Evolutionary conservation across 2,113 vertebrate species (phyloP).

Genomic region (Triplophysa rosa): DNA sequence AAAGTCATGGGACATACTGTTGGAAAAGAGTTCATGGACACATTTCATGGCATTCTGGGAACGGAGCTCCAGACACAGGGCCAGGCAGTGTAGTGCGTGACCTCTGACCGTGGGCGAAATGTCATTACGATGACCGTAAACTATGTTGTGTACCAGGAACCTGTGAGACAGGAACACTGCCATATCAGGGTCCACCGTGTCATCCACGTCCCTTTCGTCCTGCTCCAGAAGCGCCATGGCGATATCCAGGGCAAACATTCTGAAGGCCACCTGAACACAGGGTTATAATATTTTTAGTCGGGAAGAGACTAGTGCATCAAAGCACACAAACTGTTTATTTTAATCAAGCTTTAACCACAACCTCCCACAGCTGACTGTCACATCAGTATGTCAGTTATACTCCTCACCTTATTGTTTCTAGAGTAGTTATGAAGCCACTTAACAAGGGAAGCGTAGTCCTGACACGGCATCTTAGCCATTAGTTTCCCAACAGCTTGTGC

Average conservation of each 20-base stretch:
- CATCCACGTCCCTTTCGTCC: slow-evolving; percentile 73
- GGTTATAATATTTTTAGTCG: neutral
- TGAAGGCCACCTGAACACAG: slow-evolving; percentile 73
- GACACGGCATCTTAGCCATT: slow-evolving; percentile 72
- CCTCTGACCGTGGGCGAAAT: slow-evolving; percentile 80
- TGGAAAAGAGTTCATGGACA: slow-evolving; percentile 76
- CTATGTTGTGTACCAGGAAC: slow-evolving; percentile 84
- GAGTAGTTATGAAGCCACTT: slow-evolving; percentile 86
- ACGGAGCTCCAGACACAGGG: slow-evolving; percentile 82
- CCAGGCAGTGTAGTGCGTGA: slow-evolving; percentile 84
- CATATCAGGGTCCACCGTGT: slow-evolving; percentile 66
- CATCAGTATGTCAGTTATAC: neutral
- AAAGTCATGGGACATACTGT: slow-evolving; percentile 71
- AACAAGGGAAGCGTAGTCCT: slow-evolving; percentile 81
- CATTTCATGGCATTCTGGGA: slow-evolving; percentile 63
- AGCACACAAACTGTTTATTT: neutral
- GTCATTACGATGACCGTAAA: slow-evolving; percentile 84
- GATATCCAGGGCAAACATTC: slow-evolving; percentile 90
- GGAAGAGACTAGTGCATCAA: neutral
- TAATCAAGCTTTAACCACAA: neutral
- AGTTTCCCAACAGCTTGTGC: slow-evolving; percentile 82
- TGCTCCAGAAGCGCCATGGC: slow-evolving; percentile 83
- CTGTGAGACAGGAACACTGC: slow-evolving; percentile 78
- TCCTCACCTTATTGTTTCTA: slow-evolving; percentile 78
- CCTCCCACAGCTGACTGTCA: too few relatives aligned